Conservation (phyloP, 2,113 vertebrate species). For the Gymnarchus niloticus region DNA sequence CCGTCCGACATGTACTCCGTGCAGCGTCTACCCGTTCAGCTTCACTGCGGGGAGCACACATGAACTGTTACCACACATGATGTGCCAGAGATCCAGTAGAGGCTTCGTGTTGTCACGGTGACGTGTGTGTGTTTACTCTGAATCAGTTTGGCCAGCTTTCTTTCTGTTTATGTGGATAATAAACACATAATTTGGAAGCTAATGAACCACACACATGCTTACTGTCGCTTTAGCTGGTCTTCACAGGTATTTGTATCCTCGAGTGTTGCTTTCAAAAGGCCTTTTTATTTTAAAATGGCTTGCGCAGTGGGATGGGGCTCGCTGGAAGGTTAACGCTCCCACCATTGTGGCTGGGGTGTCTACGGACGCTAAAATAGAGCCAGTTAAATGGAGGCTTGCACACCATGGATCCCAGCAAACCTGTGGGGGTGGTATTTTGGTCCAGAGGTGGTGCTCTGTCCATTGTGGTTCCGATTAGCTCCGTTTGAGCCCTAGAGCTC, state of each 20-base stretch:
- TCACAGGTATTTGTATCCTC: background rate
- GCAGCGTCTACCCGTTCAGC: background rate
- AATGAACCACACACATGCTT: background rate
- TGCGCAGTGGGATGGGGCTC: background rate
- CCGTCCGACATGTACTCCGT: background rate
- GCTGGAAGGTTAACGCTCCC: background rate
- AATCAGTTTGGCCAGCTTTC: conserved; percentile 22
- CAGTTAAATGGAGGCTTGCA: too few relatives aligned
- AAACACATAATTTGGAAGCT: background rate
- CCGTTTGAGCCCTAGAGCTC: background rate
- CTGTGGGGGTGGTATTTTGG: background rate
- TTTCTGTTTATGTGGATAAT: background rate
- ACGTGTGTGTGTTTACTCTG: conserved; percentile 42
- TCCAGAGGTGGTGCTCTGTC: background rate
- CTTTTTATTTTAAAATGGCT: background rate
- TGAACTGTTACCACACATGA: conserved; percentile 40
- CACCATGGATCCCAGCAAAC: conserved; percentile 2
- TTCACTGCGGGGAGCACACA: background rate
- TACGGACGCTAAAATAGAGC: background rate
- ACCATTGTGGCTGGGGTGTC: background rate
- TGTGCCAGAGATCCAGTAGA: conserved; percentile 32
- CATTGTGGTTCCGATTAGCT: background rate
- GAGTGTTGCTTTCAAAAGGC: background rate
- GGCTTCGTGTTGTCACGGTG: conserved; percentile 43
- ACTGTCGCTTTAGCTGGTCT: background rate